Conservation (phyloP, 2,113 vertebrate genomes). For the Saguinus imperator region DNA sequence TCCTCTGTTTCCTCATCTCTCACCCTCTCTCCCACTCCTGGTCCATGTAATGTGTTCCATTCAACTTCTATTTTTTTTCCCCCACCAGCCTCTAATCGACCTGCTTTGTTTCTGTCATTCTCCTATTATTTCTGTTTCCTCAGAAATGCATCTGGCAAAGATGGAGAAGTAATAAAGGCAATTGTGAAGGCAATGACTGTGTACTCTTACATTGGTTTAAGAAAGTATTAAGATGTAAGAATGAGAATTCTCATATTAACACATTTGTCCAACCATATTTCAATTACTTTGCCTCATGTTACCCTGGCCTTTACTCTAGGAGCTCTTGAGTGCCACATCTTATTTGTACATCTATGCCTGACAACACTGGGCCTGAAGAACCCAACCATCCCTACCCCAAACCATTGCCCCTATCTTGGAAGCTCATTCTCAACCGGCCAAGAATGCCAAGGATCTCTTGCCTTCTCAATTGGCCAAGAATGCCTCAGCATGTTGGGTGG, state of each 20-base stretch:
- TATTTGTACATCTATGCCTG: background rate
- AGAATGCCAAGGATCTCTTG: background rate
- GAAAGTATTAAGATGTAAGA: background rate
- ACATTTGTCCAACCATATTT: background rate
- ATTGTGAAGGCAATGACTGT: background rate
- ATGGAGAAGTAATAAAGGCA: background rate
- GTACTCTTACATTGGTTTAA: background rate
- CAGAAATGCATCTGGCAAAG: background rate
- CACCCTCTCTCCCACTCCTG: rapidly evolving
- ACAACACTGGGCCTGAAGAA: background rate
- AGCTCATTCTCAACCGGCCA: background rate
- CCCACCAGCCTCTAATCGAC: background rate
- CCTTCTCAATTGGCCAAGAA: background rate
- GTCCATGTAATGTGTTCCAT: background rate
- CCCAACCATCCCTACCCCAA: background rate
- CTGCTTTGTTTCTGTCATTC: background rate
- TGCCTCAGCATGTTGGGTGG: background rate
- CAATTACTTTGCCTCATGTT: background rate
- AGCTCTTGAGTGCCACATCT: background rate
- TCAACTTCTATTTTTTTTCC: background rate
- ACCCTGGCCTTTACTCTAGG: background rate
- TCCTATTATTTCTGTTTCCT: background rate
- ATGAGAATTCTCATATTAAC: background rate
- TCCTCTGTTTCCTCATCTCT: background rate
- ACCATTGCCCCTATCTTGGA: background rate